A percentile compares a stretch with the other conserved stretches of the same genome.
Evolutionary conservation across 2,888 invertebrate species (phyloP).

Genomic region (Drosophila basisetae): DNA sequence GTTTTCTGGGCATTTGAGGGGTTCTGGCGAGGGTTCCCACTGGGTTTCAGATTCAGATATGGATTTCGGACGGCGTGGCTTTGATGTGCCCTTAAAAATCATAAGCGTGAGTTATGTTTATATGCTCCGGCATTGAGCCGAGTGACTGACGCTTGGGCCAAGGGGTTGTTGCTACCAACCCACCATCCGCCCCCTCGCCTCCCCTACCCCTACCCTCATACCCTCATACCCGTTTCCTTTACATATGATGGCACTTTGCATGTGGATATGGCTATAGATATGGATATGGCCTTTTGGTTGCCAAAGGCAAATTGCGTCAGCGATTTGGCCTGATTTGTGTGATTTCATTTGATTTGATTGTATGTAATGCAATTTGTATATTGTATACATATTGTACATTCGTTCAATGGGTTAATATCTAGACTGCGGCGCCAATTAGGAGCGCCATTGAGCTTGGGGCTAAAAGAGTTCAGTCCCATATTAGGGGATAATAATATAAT

Average conservation of each 20-base stretch:
- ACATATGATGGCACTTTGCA: constrained; percentile 32
- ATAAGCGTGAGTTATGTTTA: constrained; percentile 77
- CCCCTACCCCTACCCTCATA: not conserved
- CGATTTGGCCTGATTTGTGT: constrained; percentile 76
- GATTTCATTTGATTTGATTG: constrained; percentile 76
- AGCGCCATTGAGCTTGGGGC: not conserved
- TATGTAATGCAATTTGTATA: constrained; percentile 51
- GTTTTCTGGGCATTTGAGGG: constrained; percentile 48
- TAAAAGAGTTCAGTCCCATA: not conserved
- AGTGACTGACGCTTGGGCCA: constrained; percentile 34
- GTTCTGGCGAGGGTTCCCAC: constrained; percentile 24
- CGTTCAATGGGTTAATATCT: not conserved
- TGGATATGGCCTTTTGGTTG: constrained; percentile 27
- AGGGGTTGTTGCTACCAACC: constrained; percentile 39
- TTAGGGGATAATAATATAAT: not conserved
- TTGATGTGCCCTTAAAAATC: constrained; percentile 81
- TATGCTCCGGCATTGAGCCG: constrained; percentile 16
- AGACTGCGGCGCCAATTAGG: constrained; percentile 23
- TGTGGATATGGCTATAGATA: constrained; percentile 30
- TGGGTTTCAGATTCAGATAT: constrained; percentile 9
- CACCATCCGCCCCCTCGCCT: not conserved
- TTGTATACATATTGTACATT: not conserved
- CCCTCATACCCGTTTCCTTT: not conserved
- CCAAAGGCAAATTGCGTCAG: constrained; percentile 69
- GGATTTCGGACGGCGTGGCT: constrained; percentile 31